Conservation (phyloP, 2,113 vertebrate genomes). For the Odocoileus virginianus region DNA sequence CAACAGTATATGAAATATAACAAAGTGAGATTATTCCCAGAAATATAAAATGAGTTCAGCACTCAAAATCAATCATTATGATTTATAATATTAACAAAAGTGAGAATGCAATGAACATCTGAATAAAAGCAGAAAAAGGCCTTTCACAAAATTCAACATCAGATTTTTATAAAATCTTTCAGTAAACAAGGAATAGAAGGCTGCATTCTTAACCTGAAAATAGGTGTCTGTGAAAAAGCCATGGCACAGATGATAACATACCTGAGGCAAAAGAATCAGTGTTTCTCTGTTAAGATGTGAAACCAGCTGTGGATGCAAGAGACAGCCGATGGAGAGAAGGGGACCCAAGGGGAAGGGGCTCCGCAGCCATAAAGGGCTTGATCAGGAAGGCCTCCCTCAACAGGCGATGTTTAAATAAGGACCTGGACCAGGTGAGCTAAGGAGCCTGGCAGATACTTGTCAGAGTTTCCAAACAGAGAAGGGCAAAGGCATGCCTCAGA, state of each 20-base stretch:
- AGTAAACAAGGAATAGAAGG: neutral
- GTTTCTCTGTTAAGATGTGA: neutral
- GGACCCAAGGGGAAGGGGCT: no score
- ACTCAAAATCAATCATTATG: neutral
- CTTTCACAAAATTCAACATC: neutral
- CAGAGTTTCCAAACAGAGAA: no score
- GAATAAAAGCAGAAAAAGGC: neutral
- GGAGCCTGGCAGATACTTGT: no score
- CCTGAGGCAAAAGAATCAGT: neutral
- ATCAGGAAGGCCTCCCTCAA: no score
- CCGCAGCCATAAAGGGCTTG: no score
- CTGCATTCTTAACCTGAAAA: neutral
- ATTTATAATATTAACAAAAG: neutral
- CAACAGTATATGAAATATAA: neutral
- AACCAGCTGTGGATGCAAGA: accelerated
- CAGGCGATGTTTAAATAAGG: no score
- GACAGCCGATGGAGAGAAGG: no score
- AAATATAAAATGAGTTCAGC: neutral
- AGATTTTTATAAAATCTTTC: neutral
- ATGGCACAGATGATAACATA: no score
- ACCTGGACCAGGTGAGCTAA: no score
- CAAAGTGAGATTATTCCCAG: neutral
- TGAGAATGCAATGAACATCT: neutral
- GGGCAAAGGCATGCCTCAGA: no score
- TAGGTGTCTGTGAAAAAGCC: neutral